phyloP scores from a whole-genome alignment of 2,113 vertebrate genomes.

The Chionodraco myersi region DNA sequence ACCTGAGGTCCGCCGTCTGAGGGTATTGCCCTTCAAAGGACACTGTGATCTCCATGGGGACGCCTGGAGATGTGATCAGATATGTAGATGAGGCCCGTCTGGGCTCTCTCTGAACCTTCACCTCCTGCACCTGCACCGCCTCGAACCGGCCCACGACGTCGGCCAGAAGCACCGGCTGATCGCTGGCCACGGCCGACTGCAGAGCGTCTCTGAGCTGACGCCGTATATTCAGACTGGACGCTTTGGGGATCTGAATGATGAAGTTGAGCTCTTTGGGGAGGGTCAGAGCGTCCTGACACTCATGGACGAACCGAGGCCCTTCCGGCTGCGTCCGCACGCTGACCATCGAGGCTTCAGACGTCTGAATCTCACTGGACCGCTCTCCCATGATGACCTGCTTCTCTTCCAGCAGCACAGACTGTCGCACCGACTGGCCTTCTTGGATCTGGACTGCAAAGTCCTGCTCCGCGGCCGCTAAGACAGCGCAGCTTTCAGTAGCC shows the following conservation, averaged over 20 bases:
- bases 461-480: constrained; percentile 81
- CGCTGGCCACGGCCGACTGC: constrained; percentile 83
- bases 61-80: constrained; percentile 82
- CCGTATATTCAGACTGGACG: constrained; percentile 77
- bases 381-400: constrained; percentile 83
- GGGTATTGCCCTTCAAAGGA: constrained; percentile 84
- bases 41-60: constrained; percentile 85
- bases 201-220: constrained; percentile 85
- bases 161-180: constrained; percentile 83
- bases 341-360: constrained; percentile 51
- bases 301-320: constrained; percentile 60
- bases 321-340: constrained; percentile 73
- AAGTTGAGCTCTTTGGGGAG: constrained; percentile 85
- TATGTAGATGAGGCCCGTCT: constrained; percentile 80
- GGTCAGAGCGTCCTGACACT: constrained; percentile 72
- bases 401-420: constrained; percentile 85
- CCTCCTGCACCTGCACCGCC: constrained; percentile 79
- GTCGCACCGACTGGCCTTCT: constrained; percentile 85
- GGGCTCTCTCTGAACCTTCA: constrained; percentile 82
- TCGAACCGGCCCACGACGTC: constrained; percentile 83
- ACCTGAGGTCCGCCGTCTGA: constrained; percentile 84
- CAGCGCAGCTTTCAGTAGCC: constrained; percentile 77
- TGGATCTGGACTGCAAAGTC: constrained; percentile 84
- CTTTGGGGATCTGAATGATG: constrained; percentile 74
- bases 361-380: constrained; percentile 46